Percentiles rank a stretch among this genome's conserved stretches.
These are phyloP conservation scores for Coleophora deauratella DNA, from an alignment of 2,888 invertebrate genomes.

Conservation along the genomic window DNA sequence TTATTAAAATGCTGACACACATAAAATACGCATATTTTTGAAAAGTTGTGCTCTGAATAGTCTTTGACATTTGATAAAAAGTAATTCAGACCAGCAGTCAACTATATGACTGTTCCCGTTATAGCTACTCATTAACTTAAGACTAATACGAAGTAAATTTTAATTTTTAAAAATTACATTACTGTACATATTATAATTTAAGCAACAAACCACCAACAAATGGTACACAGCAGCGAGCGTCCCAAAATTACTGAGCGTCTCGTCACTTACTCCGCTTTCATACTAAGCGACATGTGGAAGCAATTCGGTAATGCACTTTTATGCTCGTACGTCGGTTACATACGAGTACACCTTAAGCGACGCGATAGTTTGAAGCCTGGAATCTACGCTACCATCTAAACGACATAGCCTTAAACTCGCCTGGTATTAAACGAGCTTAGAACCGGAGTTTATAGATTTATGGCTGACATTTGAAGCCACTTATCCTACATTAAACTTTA, in stretches of 20 bases:
- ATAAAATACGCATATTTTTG: too few relatives aligned
- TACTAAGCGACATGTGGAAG: slow-evolving; percentile 42
- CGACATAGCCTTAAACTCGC: slow-evolving; percentile 12
- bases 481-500: slow-evolving; percentile 5
- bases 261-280: slow-evolving; percentile 33
- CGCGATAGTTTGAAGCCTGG: slow-evolving; percentile 9
- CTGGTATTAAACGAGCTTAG: slow-evolving; percentile 15
- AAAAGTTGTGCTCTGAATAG: too few relatives aligned
- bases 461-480: slow-evolving; percentile 11
- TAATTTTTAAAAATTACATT: too few relatives aligned
- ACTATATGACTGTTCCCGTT: too few relatives aligned
- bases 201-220: too few relatives aligned
- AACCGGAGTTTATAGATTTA: slow-evolving; percentile 14
- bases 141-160: too few relatives aligned
- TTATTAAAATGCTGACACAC: too few relatives aligned
- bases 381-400: slow-evolving; percentile 5
- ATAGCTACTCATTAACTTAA: too few relatives aligned
- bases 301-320: slow-evolving; percentile 62
- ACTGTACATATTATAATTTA: too few relatives aligned
- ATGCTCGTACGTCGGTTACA: slow-evolving; percentile 28
- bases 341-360: slow-evolving; percentile 19
- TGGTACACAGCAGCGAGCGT: too few relatives aligned
- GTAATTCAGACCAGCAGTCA: too few relatives aligned
- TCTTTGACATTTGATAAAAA: too few relatives aligned
- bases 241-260: slow-evolving; percentile 11